Conservation (phyloP, 1,140 invertebrate species). For the Ectropis grisescens region DNA sequence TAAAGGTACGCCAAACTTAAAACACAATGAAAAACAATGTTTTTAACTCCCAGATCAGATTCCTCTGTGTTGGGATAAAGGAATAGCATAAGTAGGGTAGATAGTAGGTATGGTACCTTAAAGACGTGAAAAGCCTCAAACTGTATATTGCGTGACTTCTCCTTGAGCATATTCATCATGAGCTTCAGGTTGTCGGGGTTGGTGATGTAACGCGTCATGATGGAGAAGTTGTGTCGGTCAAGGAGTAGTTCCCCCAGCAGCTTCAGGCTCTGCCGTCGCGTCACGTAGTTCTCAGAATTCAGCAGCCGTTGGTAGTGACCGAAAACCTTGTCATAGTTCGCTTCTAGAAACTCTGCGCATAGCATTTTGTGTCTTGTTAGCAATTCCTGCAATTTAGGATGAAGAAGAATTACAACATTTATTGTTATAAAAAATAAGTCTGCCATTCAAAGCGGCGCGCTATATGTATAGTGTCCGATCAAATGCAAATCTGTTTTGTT, state of each 20-base stretch:
- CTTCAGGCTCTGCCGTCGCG: conserved; percentile 96
- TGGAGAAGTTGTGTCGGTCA: conserved; percentile 99
- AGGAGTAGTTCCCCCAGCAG: conserved; percentile 96
- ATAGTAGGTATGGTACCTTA: too few relatives aligned
- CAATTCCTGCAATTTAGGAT: conserved; percentile 84
- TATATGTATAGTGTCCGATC: too few relatives aligned
- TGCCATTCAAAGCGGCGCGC: too few relatives aligned
- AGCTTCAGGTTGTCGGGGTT: conserved; percentile 99
- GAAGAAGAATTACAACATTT: background rate
- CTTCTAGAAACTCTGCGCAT: conserved; percentile 98
- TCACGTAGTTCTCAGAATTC: conserved; percentile 99
- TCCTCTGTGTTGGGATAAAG: too few relatives aligned
- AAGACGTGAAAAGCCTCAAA: conserved; percentile 99
- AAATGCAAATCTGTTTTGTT: too few relatives aligned
- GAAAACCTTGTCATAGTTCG: conserved; percentile 99
- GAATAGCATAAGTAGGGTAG: too few relatives aligned
- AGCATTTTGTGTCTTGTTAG: conserved; percentile 98
- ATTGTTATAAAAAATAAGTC: too few relatives aligned
- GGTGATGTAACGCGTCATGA: conserved; percentile 99
- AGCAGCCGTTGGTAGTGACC: conserved; percentile 96
- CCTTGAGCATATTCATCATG: conserved; percentile 99
- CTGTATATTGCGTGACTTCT: conserved; percentile 99
- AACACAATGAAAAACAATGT: too few relatives aligned
- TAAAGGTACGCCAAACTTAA: too few relatives aligned
- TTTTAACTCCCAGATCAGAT: too few relatives aligned